Evolutionary conservation across 2,888 invertebrate species (phyloP).

Genomic region (Synergus umbraculus): DNA sequence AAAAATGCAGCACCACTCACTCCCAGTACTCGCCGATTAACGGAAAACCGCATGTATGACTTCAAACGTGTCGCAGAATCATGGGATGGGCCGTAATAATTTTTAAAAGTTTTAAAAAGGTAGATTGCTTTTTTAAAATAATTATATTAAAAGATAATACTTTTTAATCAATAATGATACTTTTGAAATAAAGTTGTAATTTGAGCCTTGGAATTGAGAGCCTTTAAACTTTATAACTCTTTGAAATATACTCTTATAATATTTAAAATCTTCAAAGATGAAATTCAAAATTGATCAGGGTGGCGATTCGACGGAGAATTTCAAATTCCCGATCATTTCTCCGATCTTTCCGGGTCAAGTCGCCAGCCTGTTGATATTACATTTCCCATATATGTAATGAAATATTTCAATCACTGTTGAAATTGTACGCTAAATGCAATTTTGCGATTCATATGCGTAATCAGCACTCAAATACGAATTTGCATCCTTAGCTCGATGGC

Average conservation of each 20-base stretch:
- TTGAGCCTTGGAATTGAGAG: too few species aligned
- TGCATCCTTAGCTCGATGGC: background rate
- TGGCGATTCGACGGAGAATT: too few species aligned
- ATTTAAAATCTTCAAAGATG: too few species aligned
- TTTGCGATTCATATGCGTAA: background rate
- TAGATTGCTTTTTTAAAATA: background rate
- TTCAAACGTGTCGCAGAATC: background rate
- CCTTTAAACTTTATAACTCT: too few species aligned
- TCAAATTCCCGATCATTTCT: too few species aligned
- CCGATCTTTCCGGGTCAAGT: too few species aligned
- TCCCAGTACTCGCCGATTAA: background rate
- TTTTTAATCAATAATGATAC: too few species aligned
- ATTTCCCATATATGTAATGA: background rate
- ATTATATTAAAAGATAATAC: too few species aligned
- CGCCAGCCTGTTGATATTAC: background rate
- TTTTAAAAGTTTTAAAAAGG: background rate
- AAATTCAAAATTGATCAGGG: too few species aligned
- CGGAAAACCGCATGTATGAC: background rate
- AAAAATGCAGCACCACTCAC: slow-evolving; percentile 6
- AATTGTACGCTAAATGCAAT: background rate
- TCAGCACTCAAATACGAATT: background rate
- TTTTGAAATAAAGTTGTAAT: too few species aligned
- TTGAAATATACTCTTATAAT: too few species aligned
- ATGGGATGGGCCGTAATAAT: background rate
- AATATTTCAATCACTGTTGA: background rate